Percentiles rank a stretch among this genome's conserved stretches.
Conservation (phyloP, 2,797 vertebrate genomes). For the Chaenodraco wilsoni region DNA sequence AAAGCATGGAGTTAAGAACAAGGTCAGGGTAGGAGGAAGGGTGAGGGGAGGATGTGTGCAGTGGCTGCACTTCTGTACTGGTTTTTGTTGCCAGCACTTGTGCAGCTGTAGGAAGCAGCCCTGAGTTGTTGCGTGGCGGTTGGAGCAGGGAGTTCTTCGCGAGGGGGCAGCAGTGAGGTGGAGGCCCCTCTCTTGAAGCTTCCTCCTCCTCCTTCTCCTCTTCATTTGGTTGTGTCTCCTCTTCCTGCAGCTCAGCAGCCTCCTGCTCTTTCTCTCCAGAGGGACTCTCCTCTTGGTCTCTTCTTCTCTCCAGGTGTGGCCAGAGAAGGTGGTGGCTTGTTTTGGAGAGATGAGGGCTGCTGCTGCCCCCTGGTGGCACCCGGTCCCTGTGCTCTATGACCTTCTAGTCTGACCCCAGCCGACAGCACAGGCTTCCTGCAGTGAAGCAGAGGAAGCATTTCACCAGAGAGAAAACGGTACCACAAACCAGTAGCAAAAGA, state of each 20-base stretch:
- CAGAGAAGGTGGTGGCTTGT: slow-evolving; percentile 75
- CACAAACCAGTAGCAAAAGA: neutral
- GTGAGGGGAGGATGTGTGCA: slow-evolving; percentile 37
- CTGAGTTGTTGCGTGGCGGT: slow-evolving; percentile 81
- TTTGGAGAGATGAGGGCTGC: slow-evolving; percentile 85
- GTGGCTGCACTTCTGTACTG: slow-evolving; percentile 55
- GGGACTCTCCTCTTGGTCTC: slow-evolving; percentile 67
- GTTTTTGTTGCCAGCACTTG: slow-evolving; percentile 43
- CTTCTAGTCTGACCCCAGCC: slow-evolving; percentile 58
- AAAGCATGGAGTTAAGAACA: slow-evolving; percentile 19
- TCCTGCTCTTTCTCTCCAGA: slow-evolving; percentile 36
- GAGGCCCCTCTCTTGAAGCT: slow-evolving; percentile 68
- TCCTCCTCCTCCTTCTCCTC: slow-evolving; percentile 56
- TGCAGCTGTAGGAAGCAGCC: slow-evolving; percentile 83
- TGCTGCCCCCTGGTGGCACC: slow-evolving; percentile 88
- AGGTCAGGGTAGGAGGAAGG: slow-evolving; percentile 23
- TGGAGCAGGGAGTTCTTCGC: slow-evolving; percentile 68
- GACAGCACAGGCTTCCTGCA: slow-evolving; percentile 78
- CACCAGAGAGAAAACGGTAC: neutral
- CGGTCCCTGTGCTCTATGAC: slow-evolving; percentile 75
- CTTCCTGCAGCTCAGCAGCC: slow-evolving; percentile 70
- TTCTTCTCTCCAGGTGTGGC: slow-evolving; percentile 73
- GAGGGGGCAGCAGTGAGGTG: slow-evolving; percentile 85
- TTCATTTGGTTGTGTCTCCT: slow-evolving; percentile 59
- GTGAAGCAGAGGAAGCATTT: slow-evolving; percentile 11